Base-by-base conservation (phyloP, 1,140 invertebrate genomes). In the Tetramorium simillimum region DNA sequence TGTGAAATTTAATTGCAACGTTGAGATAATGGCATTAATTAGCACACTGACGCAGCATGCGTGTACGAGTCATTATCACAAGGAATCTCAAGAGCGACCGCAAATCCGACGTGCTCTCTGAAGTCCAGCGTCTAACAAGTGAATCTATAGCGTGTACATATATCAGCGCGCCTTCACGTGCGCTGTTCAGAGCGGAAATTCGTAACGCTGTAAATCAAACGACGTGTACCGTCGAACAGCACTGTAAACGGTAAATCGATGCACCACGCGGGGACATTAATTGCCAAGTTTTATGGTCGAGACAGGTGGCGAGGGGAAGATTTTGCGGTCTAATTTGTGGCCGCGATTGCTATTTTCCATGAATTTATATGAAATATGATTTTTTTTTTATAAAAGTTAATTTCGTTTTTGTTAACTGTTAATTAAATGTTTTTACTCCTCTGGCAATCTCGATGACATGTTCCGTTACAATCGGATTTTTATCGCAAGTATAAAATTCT, bases 11-110 rank as follows among this genome's bases (percentile, higher is more conserved):
- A 75, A 86, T 86, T 86, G 85, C 56, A 43, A 40, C 43, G 10
- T 0, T 51, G 69, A 77, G 60, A 82, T 56, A 49, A 85, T 85
- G 89, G 88, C 86, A 60, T 88, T 90, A 90, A 92, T 91, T 89
- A 90, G 62, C 10, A 7, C 7, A 63, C 51, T 88, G 86, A 89
- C 85, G 80, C 88, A 60, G 77, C 58, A 37, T 46, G 85, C 78
- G 62, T 76, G 81, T 58, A 58, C 84, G 87, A 87, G 63, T 91
- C 89, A 89, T 87, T 89, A 91, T 88, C 85, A 70, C 49, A 78
- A 62, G 72, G 72, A 81, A 86, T 88, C 87, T 91, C 82, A 86
- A 84, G 88, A 86, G 63, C 78, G 49, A 62, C 53, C 62, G 75
- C 63, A 77, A 53, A 49, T 60, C 46, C 62, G 21, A 46, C 46